Conservation (phyloP, 2,797 vertebrate species). For the Eospalax fontanierii region DNA sequence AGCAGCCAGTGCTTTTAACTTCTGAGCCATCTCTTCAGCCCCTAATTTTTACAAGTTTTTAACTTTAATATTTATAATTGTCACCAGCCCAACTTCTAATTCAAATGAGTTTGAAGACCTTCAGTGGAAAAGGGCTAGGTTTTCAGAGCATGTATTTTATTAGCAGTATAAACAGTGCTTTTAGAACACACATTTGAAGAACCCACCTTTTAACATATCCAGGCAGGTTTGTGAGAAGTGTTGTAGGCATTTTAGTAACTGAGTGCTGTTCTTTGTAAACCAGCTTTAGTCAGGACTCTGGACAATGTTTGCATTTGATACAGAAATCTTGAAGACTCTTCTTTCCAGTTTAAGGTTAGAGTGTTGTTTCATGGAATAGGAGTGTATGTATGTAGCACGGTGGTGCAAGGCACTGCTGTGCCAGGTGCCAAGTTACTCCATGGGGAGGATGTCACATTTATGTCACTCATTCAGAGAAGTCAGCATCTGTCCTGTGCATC, state of each 20-base stretch:
- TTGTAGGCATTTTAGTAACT: conserved; percentile 41
- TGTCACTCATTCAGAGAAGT: background rate
- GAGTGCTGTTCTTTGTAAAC: background rate
- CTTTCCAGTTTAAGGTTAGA: background rate
- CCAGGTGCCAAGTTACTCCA: background rate
- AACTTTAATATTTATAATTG: background rate
- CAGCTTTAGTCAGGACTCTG: conserved; percentile 16
- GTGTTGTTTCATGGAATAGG: background rate
- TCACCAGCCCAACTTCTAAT: background rate
- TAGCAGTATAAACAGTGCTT: background rate
- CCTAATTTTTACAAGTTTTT: no score
- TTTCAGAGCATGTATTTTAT: conserved; percentile 39
- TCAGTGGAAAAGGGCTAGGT: background rate
- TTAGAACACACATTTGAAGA: background rate
- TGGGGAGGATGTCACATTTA: background rate
- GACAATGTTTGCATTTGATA: conserved; percentile 37
- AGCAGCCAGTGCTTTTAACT: no score
- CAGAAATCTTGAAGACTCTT: conserved; percentile 2
- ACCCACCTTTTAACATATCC: background rate
- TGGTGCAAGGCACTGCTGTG: background rate
- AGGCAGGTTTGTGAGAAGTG: background rate
- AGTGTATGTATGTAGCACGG: accelerated
- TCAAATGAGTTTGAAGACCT: background rate
- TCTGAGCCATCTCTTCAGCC: no score
- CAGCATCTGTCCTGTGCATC: background rate